Evolutionary conservation across 2,113 vertebrate genomes (phyloP).

Genomic region (Ptyas mucosa): DNA sequence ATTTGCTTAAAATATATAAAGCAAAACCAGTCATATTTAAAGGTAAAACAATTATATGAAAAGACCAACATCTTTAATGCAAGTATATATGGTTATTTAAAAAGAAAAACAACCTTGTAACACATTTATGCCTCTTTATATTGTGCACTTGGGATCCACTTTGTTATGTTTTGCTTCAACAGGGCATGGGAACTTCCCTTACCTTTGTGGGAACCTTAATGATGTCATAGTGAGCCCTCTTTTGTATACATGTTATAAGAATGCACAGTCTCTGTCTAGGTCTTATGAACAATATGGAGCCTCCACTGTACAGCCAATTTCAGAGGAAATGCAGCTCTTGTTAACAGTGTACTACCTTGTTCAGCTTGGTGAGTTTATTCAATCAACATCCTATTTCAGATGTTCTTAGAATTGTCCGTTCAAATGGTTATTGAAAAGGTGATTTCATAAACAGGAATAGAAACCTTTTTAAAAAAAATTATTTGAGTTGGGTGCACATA

Average conservation of each 20-base stretch:
- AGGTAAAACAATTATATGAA: slow-evolving; percentile 69
- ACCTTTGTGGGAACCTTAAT: slow-evolving; percentile 85
- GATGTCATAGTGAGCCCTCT: slow-evolving; percentile 89
- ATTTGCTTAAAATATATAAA: slow-evolving; percentile 88
- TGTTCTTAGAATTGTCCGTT: not conserved
- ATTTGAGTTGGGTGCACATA: not conserved
- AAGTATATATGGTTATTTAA: not conserved
- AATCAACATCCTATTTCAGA: not conserved
- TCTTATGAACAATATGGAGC: slow-evolving; percentile 86
- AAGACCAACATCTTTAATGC: not conserved
- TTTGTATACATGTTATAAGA: slow-evolving; percentile 88
- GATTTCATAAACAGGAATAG: not conserved
- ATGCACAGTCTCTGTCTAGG: slow-evolving; percentile 85
- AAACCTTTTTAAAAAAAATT: not conserved
- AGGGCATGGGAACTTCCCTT: slow-evolving; percentile 93
- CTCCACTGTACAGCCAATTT: slow-evolving; percentile 84
- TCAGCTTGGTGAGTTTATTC: slow-evolving; percentile 84
- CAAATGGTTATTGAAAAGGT: not conserved
- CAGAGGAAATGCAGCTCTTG: slow-evolving; percentile 94
- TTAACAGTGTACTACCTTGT: slow-evolving; percentile 97
- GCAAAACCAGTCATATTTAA: slow-evolving; percentile 92
- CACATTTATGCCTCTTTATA: not conserved
- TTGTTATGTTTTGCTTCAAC: slow-evolving; percentile 22
- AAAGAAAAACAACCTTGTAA: not conserved
- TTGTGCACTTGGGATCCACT: not conserved